These are phyloP conservation scores for Chloropsis cyanopogon DNA, from an alignment of 2,113 vertebrate genomes.

Conservation along the genomic window DNA sequence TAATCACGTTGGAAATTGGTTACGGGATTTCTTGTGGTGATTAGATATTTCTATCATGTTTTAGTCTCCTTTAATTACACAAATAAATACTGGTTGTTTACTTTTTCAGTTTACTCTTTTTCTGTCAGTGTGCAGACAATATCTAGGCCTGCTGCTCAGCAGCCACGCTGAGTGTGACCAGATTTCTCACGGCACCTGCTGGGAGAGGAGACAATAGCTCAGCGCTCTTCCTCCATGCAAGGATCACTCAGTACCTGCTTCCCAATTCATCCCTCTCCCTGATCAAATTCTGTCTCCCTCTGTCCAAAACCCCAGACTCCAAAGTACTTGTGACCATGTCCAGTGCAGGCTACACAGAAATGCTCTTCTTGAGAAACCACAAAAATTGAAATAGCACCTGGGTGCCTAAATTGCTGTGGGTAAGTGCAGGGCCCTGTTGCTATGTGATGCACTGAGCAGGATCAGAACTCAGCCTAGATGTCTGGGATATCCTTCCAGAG, in stretches of 20 bases:
- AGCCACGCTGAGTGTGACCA: fast-evolving
- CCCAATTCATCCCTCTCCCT: background rate
- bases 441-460: fast-evolving
- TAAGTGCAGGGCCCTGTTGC: background rate
- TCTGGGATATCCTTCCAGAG: background rate
- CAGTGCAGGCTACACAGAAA: background rate
- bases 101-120: background rate
- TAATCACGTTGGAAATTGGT: conserved; percentile 63
- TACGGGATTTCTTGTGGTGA: conserved; percentile 42
- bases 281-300: background rate
- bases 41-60: conserved; percentile 39
- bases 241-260: background rate
- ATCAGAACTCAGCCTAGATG: background rate
- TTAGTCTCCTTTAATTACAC: conserved; percentile 43
- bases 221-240: fast-evolving
- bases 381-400: background rate
- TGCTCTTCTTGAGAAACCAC: background rate
- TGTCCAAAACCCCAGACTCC: background rate
- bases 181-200: fast-evolving
- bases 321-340: background rate
- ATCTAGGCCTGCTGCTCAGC: background rate
- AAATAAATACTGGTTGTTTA: conserved; percentile 42
- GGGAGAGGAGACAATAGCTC: background rate
- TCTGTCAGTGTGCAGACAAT: background rate
- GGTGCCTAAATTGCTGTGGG: background rate